Base-by-base conservation (phyloP, 1,140 invertebrate species). In the Atta colombica region DNA sequence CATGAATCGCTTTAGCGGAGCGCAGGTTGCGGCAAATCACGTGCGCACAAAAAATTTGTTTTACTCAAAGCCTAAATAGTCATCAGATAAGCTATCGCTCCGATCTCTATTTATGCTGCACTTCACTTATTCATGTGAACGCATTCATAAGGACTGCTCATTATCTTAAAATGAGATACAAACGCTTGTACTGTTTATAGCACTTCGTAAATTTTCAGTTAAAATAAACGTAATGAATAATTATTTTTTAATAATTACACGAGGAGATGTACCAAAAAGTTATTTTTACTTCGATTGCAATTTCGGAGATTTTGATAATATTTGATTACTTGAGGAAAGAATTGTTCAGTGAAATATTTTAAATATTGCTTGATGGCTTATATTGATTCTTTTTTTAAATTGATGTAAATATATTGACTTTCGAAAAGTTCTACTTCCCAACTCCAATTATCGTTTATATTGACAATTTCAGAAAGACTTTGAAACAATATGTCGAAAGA, bases 21-120 rank as follows among this genome's bases (percentile, higher is more conserved):
- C 18, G 35, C 49, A 84, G n/a, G 16, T 51, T 65, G 60, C 82
- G 31, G 65, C 21, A 49, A 53, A 51, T 51, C 51, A 51, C 66
- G 25, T 35, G 21, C 39, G 10, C 77, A 88, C 80, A 65, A 72
- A 72, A 69, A 28, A 49, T 25, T 66, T 31, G 7, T 71, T 88
- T 72, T 84, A 49, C 16, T 25, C 18, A 7, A 39, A 82, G 45
- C 2, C 25, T 74, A 58, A 68, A 39, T 14, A 39, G 16, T 49
- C 31, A 39, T 55, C 25, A 14, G 58, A 88, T 14, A 61, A 80
- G 35, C 25, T 55, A 74, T 82, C 55, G 35, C 31, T 35, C 39
- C 14, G 7, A 74, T 63, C 39, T 84, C 25, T 28, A 10, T 35
- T 61, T 61, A 21, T 14, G 25, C 39, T n/a, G n/a, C 25, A 49